Evolutionary conservation across 2,888 invertebrate genomes (phyloP).

Genomic region (Lasioglossum villosulum): DNA sequence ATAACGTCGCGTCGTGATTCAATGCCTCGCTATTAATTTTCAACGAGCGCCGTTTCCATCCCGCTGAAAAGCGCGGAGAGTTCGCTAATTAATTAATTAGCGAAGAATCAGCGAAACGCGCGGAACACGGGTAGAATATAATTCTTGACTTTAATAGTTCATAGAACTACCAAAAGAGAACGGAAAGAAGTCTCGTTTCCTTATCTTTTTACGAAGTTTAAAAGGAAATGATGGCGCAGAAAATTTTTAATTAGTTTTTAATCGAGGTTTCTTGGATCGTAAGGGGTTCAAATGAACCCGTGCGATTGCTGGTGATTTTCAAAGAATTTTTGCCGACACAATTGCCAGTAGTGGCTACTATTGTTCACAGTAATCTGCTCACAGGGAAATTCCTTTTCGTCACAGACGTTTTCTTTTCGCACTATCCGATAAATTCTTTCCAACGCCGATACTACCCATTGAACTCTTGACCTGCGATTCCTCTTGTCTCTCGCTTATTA

Average conservation of each 20-base stretch:
- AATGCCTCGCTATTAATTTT: conserved; percentile 3
- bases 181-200: not conserved
- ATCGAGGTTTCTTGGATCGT: not conserved
- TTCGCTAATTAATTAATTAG: conserved; percentile 6
- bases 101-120: not conserved
- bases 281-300: not conserved
- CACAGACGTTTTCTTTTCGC: conserved; percentile 24
- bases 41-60: not conserved
- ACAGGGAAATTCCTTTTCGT: conserved; percentile 30
- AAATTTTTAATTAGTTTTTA: not conserved
- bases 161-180: not conserved
- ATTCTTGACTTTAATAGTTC: not conserved
- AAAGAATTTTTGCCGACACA: not conserved
- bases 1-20: conserved; percentile 12
- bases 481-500: conserved; percentile 41
- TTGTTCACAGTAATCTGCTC: not conserved
- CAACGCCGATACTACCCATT: conserved; percentile 14
- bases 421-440: conserved; percentile 32
- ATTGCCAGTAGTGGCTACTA: not conserved
- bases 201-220: not conserved
- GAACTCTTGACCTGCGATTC: conserved; percentile 59
- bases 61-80: not conserved
- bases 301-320: not conserved
- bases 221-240: not conserved
- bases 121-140: too few relatives aligned